Evolutionary conservation across 2,797 vertebrate genomes (phyloP).

Genomic region (Falco naumanni): DNA sequence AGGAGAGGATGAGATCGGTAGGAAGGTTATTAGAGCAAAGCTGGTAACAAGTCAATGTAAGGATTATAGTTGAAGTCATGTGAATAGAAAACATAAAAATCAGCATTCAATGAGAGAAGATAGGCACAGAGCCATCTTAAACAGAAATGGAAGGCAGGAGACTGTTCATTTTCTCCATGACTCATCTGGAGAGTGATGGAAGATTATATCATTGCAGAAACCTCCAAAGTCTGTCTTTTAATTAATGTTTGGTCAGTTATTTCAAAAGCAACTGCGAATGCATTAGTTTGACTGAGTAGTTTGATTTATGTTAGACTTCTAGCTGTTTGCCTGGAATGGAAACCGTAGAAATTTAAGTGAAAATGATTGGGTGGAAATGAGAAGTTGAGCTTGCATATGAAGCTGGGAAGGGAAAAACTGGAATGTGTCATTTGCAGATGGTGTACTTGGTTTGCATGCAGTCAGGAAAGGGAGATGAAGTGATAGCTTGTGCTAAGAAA

Average conservation of each 20-base stretch:
- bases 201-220: neutral
- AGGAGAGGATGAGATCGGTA: neutral
- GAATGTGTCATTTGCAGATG: neutral
- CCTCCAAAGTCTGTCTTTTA: neutral
- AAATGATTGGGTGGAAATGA: neutral
- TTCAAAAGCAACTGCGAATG: neutral
- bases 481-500: neutral
- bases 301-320: neutral
- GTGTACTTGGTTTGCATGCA: neutral
- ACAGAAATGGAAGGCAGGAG: neutral
- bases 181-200: neutral
- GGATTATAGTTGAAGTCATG: neutral
- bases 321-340: neutral
- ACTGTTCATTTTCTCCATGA: neutral
- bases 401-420: neutral
- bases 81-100: neutral
- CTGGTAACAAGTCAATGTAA: neutral
- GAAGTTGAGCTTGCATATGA: neutral
- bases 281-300: neutral
- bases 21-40: neutral
- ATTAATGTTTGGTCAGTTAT: neutral
- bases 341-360: neutral
- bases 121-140: fast-evolving
- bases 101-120: neutral
- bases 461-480: neutral